These are phyloP conservation scores for Madoqua kirkii DNA, from an alignment of 2,113 vertebrate genomes.

Conservation along the genomic window DNA sequence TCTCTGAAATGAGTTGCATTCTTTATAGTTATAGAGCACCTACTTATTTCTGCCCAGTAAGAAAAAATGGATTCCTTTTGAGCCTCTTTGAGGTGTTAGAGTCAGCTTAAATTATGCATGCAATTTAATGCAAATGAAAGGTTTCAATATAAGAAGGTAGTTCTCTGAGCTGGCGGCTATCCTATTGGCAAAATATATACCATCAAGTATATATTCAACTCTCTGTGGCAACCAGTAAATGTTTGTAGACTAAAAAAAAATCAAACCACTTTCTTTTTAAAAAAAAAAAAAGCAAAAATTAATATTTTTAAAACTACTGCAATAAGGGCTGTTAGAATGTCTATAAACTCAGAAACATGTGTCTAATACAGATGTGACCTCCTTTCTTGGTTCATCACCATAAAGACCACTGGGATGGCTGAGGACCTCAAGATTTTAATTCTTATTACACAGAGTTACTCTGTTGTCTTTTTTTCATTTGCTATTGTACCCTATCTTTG, in stretches of 20 bases:
- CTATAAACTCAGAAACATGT: not conserved
- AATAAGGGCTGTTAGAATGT: not conserved
- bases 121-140: slow-evolving; percentile 52
- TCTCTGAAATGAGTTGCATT: slow-evolving; percentile 38
- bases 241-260: not conserved
- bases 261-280: not conserved
- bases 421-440: not conserved
- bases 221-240: not conserved
- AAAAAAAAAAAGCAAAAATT: not conserved
- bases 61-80: slow-evolving; percentile 13
- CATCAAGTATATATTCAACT: not conserved
- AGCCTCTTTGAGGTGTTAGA: slow-evolving; percentile 33
- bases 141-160: slow-evolving; percentile 16
- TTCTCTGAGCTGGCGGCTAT: slow-evolving; percentile 21
- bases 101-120: slow-evolving; percentile 51
- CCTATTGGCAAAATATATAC: slow-evolving; percentile 2
- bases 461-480: not conserved
- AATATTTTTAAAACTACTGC: not conserved
- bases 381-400: not conserved
- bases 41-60: slow-evolving; percentile 51
- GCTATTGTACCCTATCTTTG: not conserved
- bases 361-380: not conserved
- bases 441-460: not conserved
- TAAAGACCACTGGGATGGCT: not conserved
- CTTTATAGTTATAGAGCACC: slow-evolving; percentile 8